Percentiles rank a stretch among this genome's conserved stretches.
phyloP scores from a whole-genome alignment of 2,888 invertebrate species.

The Orgyia antiqua region DNA sequence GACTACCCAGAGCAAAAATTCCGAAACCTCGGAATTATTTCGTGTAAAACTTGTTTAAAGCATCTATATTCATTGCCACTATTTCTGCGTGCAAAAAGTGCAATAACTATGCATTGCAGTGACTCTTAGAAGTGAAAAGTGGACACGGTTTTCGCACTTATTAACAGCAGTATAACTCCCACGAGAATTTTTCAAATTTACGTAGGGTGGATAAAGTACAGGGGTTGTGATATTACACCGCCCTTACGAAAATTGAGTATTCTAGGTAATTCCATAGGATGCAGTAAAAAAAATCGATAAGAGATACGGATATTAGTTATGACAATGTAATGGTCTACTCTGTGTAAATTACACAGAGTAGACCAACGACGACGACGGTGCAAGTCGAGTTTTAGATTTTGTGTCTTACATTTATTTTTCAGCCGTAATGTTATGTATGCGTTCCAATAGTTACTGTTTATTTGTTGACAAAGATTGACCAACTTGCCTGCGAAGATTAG shows the following conservation, averaged over 20 bases:
- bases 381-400: no score
- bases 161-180: slow-evolving; percentile 53
- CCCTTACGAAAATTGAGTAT: slow-evolving; percentile 32
- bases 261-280: slow-evolving; percentile 39
- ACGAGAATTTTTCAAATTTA: slow-evolving; percentile 58
- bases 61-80: no score
- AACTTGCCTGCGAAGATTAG: no score
- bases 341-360: no score
- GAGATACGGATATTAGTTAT: slow-evolving; percentile 1
- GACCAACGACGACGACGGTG: slow-evolving; percentile 1
- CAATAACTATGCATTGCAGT: slow-evolving; percentile 29
- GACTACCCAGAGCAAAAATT: no score
- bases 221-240: slow-evolving; percentile 47
- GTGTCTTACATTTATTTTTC: no score
- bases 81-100: no score
- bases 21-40: no score
- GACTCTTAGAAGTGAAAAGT: slow-evolving; percentile 24
- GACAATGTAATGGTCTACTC: not conserved
- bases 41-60: no score
- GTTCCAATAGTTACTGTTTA: no score
- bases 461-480: no score
- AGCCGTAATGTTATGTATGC: no score
- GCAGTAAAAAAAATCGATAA: slow-evolving; percentile 29
- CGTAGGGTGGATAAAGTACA: slow-evolving; percentile 45
- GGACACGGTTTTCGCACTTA: slow-evolving; percentile 51